Conservation (phyloP, 2,113 vertebrate genomes). For the Podarcis cretensis region DNA sequence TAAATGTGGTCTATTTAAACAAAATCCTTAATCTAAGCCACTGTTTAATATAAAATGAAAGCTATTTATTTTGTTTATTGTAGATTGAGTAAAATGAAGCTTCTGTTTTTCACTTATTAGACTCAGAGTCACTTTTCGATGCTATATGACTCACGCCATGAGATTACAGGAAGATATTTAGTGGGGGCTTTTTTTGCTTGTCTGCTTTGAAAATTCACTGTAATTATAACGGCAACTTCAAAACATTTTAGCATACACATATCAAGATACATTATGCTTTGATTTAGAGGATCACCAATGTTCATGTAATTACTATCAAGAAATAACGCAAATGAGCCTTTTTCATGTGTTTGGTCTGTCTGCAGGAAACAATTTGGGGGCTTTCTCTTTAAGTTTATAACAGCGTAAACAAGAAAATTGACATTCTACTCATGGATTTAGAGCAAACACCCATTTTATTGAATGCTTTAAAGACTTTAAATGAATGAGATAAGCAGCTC, state of each 20-base stretch:
- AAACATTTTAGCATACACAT: constrained; percentile 42
- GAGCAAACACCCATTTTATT: constrained; percentile 47
- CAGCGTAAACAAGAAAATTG: constrained; percentile 58
- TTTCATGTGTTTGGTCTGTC: not conserved
- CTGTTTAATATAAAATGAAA: constrained; percentile 39
- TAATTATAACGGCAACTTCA: constrained; percentile 45
- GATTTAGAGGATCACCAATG: constrained; percentile 53
- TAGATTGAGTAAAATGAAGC: constrained; percentile 27
- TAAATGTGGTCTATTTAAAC: constrained; percentile 46
- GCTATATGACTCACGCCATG: constrained; percentile 42
- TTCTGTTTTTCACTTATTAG: constrained; percentile 60
- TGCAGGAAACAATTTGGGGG: constrained; percentile 52
- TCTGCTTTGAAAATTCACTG: constrained; percentile 21
- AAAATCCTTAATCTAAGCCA: constrained; percentile 52
- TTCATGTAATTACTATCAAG: constrained; percentile 47
- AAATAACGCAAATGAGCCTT: constrained; percentile 60
- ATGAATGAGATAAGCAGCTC: constrained; percentile 37
- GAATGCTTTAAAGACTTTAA: constrained; percentile 46
- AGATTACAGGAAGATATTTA: constrained; percentile 23
- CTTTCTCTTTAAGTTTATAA: constrained; percentile 45
- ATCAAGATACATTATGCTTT: constrained; percentile 61
- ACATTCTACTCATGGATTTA: constrained; percentile 42
- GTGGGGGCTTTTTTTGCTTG: constrained; percentile 9
- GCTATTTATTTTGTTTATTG: constrained; percentile 50
- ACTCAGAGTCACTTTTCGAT: constrained; percentile 46